phyloP scores from a whole-genome alignment of 2,888 invertebrate species.

The Eristalis arbustorum region DNA sequence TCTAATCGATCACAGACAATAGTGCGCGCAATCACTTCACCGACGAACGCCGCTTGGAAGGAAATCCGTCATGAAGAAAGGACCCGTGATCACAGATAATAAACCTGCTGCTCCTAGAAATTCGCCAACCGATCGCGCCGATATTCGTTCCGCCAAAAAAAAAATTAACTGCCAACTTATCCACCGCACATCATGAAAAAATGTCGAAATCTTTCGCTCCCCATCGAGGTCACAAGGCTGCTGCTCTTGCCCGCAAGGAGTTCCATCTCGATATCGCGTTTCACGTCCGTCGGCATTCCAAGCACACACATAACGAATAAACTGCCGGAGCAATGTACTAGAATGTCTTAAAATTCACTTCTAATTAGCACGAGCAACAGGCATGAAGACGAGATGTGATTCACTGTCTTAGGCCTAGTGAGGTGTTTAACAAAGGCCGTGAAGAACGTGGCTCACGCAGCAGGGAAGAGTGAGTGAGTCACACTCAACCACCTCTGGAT shows the following conservation, averaged over 20 bases:
- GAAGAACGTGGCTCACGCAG: not conserved
- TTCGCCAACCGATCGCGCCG: not conserved
- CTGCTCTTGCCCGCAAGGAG: not conserved
- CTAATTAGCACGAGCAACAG: not conserved
- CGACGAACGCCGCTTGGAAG: too few species aligned
- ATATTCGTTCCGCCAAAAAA: not conserved
- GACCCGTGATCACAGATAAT: too few species aligned
- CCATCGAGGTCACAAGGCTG: not conserved
- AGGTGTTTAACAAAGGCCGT: not conserved
- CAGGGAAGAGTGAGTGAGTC: not conserved
- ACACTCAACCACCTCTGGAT: not conserved
- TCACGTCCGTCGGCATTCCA: not conserved
- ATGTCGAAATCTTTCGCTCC: not conserved
- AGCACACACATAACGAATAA: not conserved
- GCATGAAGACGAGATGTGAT: not conserved
- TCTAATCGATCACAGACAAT: too few species aligned
- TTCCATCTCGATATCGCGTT: not conserved
- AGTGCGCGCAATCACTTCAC: too few species aligned
- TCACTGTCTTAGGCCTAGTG: not conserved
- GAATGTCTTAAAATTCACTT: not conserved
- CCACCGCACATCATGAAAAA: not conserved
- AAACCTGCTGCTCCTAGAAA: too few species aligned
- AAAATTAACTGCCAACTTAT: not conserved
- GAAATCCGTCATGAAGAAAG: too few species aligned
- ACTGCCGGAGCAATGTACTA: not conserved